These are phyloP conservation scores for Cephalotes varians DNA, from an alignment of 2,888 invertebrate species.

Conservation along the genomic window DNA sequence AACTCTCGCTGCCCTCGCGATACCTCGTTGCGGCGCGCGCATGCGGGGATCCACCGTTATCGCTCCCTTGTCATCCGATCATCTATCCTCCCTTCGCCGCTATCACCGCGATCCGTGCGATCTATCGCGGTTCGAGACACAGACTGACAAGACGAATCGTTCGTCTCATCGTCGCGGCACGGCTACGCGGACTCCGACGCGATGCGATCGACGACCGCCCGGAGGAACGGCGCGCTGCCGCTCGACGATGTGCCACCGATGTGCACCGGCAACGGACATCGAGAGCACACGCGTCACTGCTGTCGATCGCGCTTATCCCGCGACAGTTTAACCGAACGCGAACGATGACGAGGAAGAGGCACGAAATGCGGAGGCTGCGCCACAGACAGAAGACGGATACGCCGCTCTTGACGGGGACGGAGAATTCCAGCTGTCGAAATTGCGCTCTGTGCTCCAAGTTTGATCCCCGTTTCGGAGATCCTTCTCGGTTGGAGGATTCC, in stretches of 20 bases:
- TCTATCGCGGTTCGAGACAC: slow-evolving; percentile 6
- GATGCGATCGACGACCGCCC: background rate
- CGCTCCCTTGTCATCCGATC: slow-evolving; percentile 38
- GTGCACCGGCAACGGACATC: background rate
- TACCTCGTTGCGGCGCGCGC: slow-evolving; percentile 17
- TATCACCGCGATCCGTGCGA: background rate
- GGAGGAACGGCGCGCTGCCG: background rate
- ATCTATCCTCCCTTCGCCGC: slow-evolving; percentile 18
- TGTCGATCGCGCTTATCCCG: background rate
- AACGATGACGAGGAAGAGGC: background rate
- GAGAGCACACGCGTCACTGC: slow-evolving; percentile 16
- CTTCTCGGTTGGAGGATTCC: background rate
- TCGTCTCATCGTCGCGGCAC: slow-evolving; percentile 23
- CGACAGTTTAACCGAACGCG: background rate
- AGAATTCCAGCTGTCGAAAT: slow-evolving; percentile 13
- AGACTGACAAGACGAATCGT: background rate
- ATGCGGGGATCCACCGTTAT: slow-evolving; percentile 36
- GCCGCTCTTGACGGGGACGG: slow-evolving; percentile 2
- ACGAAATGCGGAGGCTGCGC: background rate
- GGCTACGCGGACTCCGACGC: background rate
- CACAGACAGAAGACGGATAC: background rate
- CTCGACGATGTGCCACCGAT: slow-evolving; percentile 4
- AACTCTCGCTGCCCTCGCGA: slow-evolving; percentile 31
- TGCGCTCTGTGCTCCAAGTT: background rate
- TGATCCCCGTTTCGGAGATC: background rate